Evolutionary conservation across 37 sponge, comb jelly and placozoan genomes (phyloP), one percentile per base, ranked within the genome.

Genomic region (Hexactinellida sp.): DNA sequence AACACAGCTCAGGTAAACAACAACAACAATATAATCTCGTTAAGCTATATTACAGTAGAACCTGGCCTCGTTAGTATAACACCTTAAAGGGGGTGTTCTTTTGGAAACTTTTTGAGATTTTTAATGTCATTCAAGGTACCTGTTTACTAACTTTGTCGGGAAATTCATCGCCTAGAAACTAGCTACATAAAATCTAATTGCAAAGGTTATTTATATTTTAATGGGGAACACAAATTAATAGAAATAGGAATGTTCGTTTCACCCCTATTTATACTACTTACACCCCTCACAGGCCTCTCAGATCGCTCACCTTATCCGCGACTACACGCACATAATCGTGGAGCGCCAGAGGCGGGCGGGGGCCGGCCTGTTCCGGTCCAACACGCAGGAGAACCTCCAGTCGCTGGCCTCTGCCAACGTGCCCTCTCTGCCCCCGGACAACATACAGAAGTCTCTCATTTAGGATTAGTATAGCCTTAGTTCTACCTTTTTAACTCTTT

Each of bases 201-300:
- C n/a, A n/a, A n/a, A n/a, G n/a, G n/a, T n/a, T n/a, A n/a, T n/a
- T n/a, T n/a, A n/a, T n/a, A n/a, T n/a, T n/a, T n/a, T n/a, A n/a
- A n/a, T n/a, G n/a, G n/a, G n/a, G n/a, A 25, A 10, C 30, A 63
- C 30, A 10, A 21, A 63, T 63, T n/a, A 25, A 32, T 63, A 3
- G 3, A 32, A 25, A 7, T 32, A 63, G 21, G 28, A 21, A 28
- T 63, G 28, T 47, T 19, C 16, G 52, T 19, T 47, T 47, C 9
- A 47, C 16, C 52, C 30, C 76, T 63, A n/a, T n/a, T n/a, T n/a
- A n/a, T n/a, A n/a, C n/a, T n/a, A n/a, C n/a, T n/a, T n/a, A n/a
- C n/a, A n/a, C n/a, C n/a, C n/a, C n/a, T n/a, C n/a, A n/a, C n/a
- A 96, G 94, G 97, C 97, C 35, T 94, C 94, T 0, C 97, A 96